These are phyloP conservation scores for Aphaenogaster ashmeadi DNA, from an alignment of 1,140 invertebrate genomes.

Conservation along the genomic window DNA sequence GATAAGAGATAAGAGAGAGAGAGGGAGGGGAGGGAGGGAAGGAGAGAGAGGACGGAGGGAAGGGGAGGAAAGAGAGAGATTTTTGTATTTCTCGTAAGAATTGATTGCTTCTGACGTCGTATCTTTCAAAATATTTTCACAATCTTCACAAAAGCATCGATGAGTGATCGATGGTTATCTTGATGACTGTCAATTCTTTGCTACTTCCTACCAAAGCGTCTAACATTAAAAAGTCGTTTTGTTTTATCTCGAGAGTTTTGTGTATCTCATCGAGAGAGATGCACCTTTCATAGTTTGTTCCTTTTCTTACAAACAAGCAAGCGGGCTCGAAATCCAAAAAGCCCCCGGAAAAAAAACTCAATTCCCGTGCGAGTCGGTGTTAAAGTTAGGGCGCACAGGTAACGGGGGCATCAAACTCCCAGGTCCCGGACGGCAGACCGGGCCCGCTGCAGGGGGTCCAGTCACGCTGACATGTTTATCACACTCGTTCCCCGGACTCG, in stretches of 20 bases:
- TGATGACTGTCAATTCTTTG: background rate
- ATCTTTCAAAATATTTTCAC: background rate
- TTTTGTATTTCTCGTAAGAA: background rate
- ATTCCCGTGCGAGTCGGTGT: constrained; percentile 18
- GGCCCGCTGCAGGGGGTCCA: constrained; percentile 76
- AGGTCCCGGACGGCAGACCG: constrained; percentile 66
- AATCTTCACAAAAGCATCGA: background rate
- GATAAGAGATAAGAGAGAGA: background rate
- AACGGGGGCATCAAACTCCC: constrained; percentile 76
- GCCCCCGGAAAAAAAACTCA: background rate
- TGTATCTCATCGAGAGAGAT: background rate
- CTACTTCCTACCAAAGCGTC: background rate
- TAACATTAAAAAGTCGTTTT: background rate
- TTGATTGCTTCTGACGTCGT: background rate
- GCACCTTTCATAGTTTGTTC: background rate
- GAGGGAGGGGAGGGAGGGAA: background rate
- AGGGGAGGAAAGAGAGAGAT: background rate
- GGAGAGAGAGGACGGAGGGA: no score
- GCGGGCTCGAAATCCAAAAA: constrained; percentile 6
- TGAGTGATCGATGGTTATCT: background rate
- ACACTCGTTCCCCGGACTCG: constrained; percentile 75
- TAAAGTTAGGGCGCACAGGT: constrained; percentile 62
- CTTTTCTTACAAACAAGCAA: background rate
- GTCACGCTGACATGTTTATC: constrained; percentile 80
- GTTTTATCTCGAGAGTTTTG: background rate